Conservation (phyloP, 1,140 invertebrate genomes). For the Saccostrea echinata region DNA sequence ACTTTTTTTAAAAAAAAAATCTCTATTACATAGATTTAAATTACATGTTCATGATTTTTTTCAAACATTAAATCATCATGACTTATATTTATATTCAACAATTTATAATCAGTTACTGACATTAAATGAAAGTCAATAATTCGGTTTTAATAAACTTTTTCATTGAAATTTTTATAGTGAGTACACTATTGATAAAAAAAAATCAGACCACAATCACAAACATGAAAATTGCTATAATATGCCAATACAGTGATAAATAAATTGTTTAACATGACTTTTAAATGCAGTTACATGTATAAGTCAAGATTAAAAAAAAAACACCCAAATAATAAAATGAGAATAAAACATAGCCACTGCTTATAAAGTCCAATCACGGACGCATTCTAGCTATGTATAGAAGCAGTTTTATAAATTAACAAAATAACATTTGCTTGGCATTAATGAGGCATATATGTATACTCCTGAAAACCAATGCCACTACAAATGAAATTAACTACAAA, state of each 20-base stretch:
- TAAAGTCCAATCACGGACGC: neutral
- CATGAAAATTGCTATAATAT: conserved; percentile 12
- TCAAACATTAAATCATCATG: no score
- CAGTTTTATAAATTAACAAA: neutral
- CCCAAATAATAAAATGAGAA: conserved; percentile 18
- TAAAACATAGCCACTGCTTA: conserved; percentile 1
- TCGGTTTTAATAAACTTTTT: neutral
- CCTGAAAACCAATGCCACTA: conserved; percentile 24
- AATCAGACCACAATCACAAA: neutral
- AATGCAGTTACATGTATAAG: neutral
- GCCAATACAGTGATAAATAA: conserved; percentile 19
- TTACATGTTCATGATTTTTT: no score
- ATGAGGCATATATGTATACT: neutral
- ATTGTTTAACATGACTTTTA: conserved; percentile 17
- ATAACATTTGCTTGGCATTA: conserved; percentile 1
- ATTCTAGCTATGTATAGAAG: neutral
- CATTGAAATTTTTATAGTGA: neutral
- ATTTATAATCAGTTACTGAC: no score
- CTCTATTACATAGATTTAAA: no score
- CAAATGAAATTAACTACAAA: neutral
- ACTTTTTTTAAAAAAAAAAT: no score
- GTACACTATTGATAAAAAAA: neutral
- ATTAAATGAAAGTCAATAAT: no score
- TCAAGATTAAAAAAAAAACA: conserved; percentile 27
- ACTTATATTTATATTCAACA: no score